These are phyloP conservation scores for Rhagonycha fulva DNA, from an alignment of 2,888 invertebrate species.

Conservation along the genomic window DNA sequence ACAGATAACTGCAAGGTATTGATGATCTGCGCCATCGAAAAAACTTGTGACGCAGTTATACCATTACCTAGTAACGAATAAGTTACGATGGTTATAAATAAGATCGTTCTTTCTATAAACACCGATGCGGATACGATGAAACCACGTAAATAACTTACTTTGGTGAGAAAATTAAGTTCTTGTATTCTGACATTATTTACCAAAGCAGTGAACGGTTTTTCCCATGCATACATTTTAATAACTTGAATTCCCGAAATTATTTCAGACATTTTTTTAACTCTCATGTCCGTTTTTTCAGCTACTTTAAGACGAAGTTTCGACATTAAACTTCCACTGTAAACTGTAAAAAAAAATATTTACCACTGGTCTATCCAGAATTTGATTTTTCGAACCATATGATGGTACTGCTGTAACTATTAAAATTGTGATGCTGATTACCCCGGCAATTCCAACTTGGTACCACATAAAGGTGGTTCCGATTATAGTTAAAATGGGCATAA, in stretches of 20 bases:
- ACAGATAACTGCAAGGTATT: slow-evolving; percentile 58
- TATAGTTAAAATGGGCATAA: slow-evolving; percentile 74
- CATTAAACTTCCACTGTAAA: slow-evolving; percentile 34
- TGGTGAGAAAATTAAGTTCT: slow-evolving; percentile 37
- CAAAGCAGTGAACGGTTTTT: slow-evolving; percentile 63
- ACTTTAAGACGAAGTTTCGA: slow-evolving; percentile 48
- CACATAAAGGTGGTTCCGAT: slow-evolving; percentile 65
- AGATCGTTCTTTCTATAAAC: slow-evolving; percentile 79
- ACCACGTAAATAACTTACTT: slow-evolving; percentile 64
- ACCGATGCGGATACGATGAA: slow-evolving; percentile 74
- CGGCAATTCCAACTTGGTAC: slow-evolving; percentile 58
- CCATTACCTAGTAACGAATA: slow-evolving; percentile 70
- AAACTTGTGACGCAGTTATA: slow-evolving; percentile 57
- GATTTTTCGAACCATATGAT: slow-evolving; percentile 55
- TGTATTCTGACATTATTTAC: slow-evolving; percentile 24
- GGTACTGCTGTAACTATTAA: slow-evolving; percentile 58
- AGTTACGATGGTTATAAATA: slow-evolving; percentile 76
- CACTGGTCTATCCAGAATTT: neutral
- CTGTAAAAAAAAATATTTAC: slow-evolving; percentile 15
- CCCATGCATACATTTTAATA: slow-evolving; percentile 78
- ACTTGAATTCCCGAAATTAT: slow-evolving; percentile 71
- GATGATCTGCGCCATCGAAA: slow-evolving; percentile 56
- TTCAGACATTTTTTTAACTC: slow-evolving; percentile 71
- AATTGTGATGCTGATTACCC: slow-evolving; percentile 64
- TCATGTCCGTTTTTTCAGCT: slow-evolving; percentile 61